A percentile compares a stretch with the other conserved stretches of the same genome.
phyloP scores from a whole-genome alignment of 2,888 invertebrate genomes.

The Noctuana brunneofusca region DNA sequence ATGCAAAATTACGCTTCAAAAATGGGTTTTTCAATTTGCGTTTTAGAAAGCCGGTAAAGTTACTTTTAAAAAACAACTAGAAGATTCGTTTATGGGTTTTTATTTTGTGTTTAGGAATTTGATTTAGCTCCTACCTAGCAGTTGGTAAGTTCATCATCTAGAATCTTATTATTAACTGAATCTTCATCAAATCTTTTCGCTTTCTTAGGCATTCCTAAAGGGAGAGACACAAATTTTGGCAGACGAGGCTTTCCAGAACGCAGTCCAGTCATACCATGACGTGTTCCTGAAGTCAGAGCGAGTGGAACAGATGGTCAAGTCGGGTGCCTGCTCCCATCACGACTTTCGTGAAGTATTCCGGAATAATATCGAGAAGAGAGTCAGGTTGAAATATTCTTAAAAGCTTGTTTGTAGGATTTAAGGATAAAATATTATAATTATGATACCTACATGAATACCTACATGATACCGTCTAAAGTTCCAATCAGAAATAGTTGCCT shows the following conservation, averaged over 20 bases:
- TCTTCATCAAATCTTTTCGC: neutral
- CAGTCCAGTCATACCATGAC: slow-evolving; percentile 97
- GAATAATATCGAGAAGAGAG: slow-evolving; percentile 99
- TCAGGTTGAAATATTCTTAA: slow-evolving; percentile 84
- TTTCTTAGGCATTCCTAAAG: slow-evolving; percentile 92
- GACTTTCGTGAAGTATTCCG: slow-evolving; percentile 98
- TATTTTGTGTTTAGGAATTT: neutral
- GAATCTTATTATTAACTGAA: neutral
- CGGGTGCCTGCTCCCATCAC: slow-evolving; percentile 98
- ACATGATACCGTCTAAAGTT: too few species aligned
- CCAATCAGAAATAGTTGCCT: too few species aligned
- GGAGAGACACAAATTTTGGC: slow-evolving; percentile 99
- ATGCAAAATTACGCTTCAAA: too few species aligned
- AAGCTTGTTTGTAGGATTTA: too few species aligned
- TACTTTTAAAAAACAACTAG: too few species aligned
- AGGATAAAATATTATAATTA: too few species aligned
- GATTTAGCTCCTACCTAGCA: neutral
- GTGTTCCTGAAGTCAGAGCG: slow-evolving; percentile 98
- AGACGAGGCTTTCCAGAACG: slow-evolving; percentile 99
- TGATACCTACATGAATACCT: too few species aligned
- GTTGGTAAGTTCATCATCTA: too few species aligned
- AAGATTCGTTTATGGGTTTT: too few species aligned
- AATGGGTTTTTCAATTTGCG: too few species aligned
- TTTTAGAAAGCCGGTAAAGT: too few species aligned
- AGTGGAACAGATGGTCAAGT: slow-evolving; percentile 97